phyloP scores from a whole-genome alignment of 2,113 vertebrate genomes.

The Gracilinanus agilis region DNA sequence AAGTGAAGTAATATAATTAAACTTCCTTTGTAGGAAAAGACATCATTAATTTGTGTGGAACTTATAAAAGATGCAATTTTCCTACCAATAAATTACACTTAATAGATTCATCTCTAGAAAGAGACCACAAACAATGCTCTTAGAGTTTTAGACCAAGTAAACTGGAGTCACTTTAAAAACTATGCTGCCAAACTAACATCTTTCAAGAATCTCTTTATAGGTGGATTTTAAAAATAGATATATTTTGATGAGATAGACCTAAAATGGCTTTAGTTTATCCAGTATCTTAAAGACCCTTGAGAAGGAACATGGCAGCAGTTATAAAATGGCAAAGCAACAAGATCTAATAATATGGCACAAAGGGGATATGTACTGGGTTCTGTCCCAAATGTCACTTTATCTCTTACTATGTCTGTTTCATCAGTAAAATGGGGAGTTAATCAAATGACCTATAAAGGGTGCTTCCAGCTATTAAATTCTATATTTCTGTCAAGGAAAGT shows the following conservation, averaged over 20 bases:
- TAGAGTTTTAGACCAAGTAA: conserved; percentile 14
- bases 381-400: not conserved
- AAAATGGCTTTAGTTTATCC: not conserved
- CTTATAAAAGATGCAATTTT: conserved; percentile 19
- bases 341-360: not conserved
- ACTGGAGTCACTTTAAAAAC: not conserved
- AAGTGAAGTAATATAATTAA: not conserved
- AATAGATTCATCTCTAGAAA: not conserved
- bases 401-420: not conserved
- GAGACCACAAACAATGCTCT: conserved; percentile 22
- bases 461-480: conserved; percentile 20
- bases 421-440: not conserved
- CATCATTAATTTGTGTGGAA: not conserved
- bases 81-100: conserved; percentile 21
- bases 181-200: conserved; percentile 2
- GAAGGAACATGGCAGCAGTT: not conserved
- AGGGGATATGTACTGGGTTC: not conserved
- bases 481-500: not conserved
- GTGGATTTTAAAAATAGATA: not conserved
- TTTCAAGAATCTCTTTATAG: not conserved
- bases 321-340: not conserved
- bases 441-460: not conserved
- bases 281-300: not conserved
- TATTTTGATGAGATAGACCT: not conserved
- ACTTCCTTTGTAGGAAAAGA: not conserved